Base-by-base conservation (phyloP, 2,113 vertebrate genomes). In the Channa argus region DNA sequence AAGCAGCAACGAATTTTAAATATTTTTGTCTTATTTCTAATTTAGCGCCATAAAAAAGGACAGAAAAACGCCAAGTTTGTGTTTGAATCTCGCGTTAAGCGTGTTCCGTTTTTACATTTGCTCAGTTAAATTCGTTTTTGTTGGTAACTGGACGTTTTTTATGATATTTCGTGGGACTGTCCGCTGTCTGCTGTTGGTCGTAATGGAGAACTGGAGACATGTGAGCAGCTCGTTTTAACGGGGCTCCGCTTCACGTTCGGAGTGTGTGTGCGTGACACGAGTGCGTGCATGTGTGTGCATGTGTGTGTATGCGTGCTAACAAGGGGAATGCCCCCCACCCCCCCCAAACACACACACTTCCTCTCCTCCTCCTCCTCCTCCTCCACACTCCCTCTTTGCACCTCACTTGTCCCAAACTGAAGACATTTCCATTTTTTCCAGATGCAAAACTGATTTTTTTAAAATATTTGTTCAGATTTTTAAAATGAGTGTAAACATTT, bases 291-390 rank as follows among this genome's bases (percentile, higher is more conserved):
- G 47, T 43, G 61, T 41, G 66, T n/a, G 46, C 3, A 54, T 37
- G 71, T 11, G 55, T 5, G 34, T 36, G 61, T 24, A 73, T n/a
- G 80, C 59, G 77, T 7, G 68, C 33, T 81, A 80, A 86, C 53
- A 47, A 80, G 84, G 88, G 88, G 88, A 61, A 87, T 76, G 71
- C 86, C 88, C 86, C 74, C 79, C 4, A n/a, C 77, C 37, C 2
- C 34, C 38, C 4, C 14, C 13, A 4, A 15, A 8, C 36, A 24
- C 24, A 24, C 24, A 24, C 24, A 24, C 24, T 24, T 24, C 45
- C n/a, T 0, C 36, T n/a, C 38, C 14, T 41, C 24, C 13, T 8
- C 5, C 44, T 33, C 8, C 41, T 0, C 13, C 10, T 8, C 37
- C 6, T 24, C 24, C 24, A 24, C 24, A 6, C 36, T 24, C 43